Evolutionary conservation across 64 coral and sea anemone species (phyloP), one percentile per base, ranked within the genome.

Genomic region (Anthopleura sola): DNA sequence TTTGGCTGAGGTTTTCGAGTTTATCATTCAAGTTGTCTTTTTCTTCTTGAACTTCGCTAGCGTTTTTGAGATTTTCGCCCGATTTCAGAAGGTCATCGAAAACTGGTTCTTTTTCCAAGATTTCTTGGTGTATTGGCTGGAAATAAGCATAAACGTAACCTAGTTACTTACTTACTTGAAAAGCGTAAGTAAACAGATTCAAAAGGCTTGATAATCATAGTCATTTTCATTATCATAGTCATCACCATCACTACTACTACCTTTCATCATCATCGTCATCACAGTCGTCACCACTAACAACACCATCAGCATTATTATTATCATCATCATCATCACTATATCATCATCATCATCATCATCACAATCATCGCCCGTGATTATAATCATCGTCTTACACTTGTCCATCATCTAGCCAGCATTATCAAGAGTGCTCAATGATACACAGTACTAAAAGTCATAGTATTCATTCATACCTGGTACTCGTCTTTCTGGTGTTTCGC

Each of bases 1-100:
- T 88, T 55, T 88, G 83, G 2, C 48, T 68, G 60, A 89, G 79
- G 48, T 98, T 85, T 39, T 91, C 89, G 1, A 94, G 76, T 92
- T 94, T 98, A 62, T 94, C 83, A 32, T 94, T 69, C 34, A 98
- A 12, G n/a, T 86, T 91, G 24, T 92, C 92, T 71, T 86, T 76
- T 20, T 94, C 96, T 51, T 78, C 37, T 29, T 74, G 62, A 19
- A 83, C 21, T 37, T 95, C 76, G 64, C 92, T 98, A 28, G 78
- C 88, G 19, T 89, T 83, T 74, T 91, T 91, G 14, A 98, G 84
- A 10, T 87, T 62, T 37, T 98, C 86, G 12, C 96, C 87, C 33
- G 85, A 82, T 38, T 94, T 82, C 28, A 71, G n/a, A 36, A 98
- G 66, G 24, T 86, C 92, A 55, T 75, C 49, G 47, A 84, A 98